phyloP scores from a whole-genome alignment of 2,797 vertebrate genomes.

The Gadopsis marmoratus region DNA sequence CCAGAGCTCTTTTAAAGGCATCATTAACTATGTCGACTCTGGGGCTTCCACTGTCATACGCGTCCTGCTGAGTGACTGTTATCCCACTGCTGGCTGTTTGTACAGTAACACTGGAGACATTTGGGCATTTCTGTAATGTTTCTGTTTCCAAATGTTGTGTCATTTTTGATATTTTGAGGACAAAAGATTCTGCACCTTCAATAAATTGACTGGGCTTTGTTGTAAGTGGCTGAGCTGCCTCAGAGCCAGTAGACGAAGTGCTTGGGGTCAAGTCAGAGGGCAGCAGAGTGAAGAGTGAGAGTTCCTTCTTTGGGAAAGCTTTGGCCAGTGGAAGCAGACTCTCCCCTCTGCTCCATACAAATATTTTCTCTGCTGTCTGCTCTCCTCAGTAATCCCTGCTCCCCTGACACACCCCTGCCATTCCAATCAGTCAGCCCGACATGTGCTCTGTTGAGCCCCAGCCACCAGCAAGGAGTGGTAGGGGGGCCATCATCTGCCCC shows the following conservation, averaged over 20 bases:
- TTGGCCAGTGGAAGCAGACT: conserved; percentile 65
- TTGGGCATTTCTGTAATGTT: conserved; percentile 8
- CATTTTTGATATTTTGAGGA: conserved; percentile 7
- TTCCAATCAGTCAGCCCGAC: conserved; percentile 75
- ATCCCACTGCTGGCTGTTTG: conserved; percentile 18
- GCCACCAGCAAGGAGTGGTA: conserved; percentile 59
- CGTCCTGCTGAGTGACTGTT: conserved; percentile 48
- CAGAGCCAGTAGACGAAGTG: conserved; percentile 62
- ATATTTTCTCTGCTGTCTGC: conserved; percentile 72
- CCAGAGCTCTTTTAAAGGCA: conserved; percentile 77
- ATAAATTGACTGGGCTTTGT: conserved; percentile 15
- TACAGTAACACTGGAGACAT: conserved; percentile 10
- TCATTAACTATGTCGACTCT: conserved; percentile 73
- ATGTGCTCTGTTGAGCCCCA: conserved; percentile 68
- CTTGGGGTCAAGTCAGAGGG: conserved; percentile 59
- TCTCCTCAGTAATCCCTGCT: conserved; percentile 53
- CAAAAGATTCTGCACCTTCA: conserved; percentile 6
- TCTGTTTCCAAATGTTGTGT: conserved; percentile 30
- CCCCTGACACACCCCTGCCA: conserved; percentile 60
- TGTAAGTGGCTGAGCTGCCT: conserved; percentile 3
- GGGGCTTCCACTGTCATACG: conserved; percentile 54
- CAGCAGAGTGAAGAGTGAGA: conserved; percentile 61
- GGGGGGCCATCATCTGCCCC: conserved; percentile 70
- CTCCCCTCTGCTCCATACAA: conserved; percentile 53
- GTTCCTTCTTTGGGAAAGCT: conserved; percentile 75